Evolutionary conservation across 1,140 invertebrate genomes (phyloP), one percentile per base, ranked within the genome.

Genomic region (Aphelenchoides fujianensis): DNA sequence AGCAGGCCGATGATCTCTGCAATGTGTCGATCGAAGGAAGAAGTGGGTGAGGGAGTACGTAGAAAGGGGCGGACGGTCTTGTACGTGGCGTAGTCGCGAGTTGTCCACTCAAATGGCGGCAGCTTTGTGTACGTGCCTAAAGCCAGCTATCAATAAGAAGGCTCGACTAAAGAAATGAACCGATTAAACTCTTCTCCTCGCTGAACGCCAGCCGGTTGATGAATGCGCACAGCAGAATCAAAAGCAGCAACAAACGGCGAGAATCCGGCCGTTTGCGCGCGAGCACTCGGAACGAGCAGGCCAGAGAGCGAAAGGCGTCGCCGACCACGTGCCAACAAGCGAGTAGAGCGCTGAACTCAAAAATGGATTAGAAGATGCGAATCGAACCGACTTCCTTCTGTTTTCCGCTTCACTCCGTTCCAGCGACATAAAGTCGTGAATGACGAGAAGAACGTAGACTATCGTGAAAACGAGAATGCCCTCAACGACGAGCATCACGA

Each of bases 1-100:
- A 74, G n/a, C 71, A 79, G 72, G 12, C 77, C 77, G 3, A 79
- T 23, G 16, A 79, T 79, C 66, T 79, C 77, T 79, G 34, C 52
- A 78, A n/a, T n/a, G n/a, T n/a, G n/a, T n/a, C n/a, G n/a, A n/a
- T n/a, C n/a, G n/a, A n/a, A n/a, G n/a, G n/a, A n/a, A n/a, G n/a
- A n/a, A n/a, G n/a, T n/a, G n/a, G n/a, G n/a, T n/a, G n/a, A 16
- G 9, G 16, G 32, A 64, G 75, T 71, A 79, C 77, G 77, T 27
- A 69, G 69, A 54, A 79, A 79, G 5, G 77, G 77, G 12, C 77
- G 30, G 35, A 71, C 63, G 2, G 77, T 61, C 62, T 79, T 79
- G 53, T 79, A 79, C 12, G 53, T 41, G 2, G 77, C 76, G 54
- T 70, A 79, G 16, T 76, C 52, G 73, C 82, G 78, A 36, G 69